Evolutionary conservation across 2,113 vertebrate genomes (phyloP).

Genomic region (Xenopus borealis): DNA sequence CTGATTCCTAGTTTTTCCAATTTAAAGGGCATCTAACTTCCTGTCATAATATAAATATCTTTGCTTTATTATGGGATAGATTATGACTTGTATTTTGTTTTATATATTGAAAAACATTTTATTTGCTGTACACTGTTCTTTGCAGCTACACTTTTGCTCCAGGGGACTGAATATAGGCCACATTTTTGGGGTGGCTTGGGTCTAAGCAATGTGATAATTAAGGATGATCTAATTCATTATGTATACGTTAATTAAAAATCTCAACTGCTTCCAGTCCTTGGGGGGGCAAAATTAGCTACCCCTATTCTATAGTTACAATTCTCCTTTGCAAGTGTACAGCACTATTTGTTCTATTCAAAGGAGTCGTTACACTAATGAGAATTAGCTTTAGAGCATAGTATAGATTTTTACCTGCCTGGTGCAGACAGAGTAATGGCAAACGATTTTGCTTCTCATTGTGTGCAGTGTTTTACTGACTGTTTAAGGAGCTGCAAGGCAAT

Average conservation of each 20-base stretch:
- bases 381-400: not conserved
- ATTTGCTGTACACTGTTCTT: too few species aligned
- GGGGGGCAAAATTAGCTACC: not conserved
- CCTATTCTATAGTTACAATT: not conserved
- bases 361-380: not conserved
- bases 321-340: not conserved
- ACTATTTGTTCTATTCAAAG: not conserved
- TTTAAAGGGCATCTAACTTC: too few species aligned
- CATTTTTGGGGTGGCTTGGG: not conserved
- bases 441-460: not conserved
- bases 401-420: not conserved
- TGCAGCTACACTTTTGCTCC: not conserved
- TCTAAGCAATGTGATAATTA: not conserved
- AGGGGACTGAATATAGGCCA: not conserved
- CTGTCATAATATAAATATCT: too few species aligned
- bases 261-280: not conserved
- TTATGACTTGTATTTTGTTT: too few species aligned
- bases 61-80: too few species aligned
- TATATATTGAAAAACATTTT: too few species aligned
- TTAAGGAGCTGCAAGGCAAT: not conserved
- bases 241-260: not conserved
- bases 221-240: constrained; percentile 4
- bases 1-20: too few species aligned
- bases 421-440: not conserved
- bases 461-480: not conserved